These are phyloP conservation scores for Echinarachnius parma DNA, from an alignment of 53 echinoderm and acorn worm genomes.

Conservation along the genomic window DNA sequence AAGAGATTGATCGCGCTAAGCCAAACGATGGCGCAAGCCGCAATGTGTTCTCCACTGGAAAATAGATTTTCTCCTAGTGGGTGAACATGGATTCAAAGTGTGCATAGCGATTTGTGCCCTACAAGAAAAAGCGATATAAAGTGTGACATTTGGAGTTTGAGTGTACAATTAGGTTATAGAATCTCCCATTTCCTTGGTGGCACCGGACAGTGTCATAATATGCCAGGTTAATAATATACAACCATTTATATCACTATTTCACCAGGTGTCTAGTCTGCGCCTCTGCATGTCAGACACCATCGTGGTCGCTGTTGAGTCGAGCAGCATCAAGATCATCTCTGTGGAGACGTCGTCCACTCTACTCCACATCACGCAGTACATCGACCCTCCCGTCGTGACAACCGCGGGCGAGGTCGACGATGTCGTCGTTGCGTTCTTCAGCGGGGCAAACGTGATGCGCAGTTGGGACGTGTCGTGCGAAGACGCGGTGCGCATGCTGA, in stretches of 20 bases:
- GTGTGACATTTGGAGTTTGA: too few relatives aligned
- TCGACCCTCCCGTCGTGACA: slow-evolving; percentile 79
- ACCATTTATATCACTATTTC: neutral
- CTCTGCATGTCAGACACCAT: slow-evolving; percentile 51
- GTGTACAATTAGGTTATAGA: too few relatives aligned
- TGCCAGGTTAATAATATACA: too few relatives aligned
- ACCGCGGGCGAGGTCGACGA: slow-evolving; percentile 64
- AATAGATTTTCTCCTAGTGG: too few relatives aligned
- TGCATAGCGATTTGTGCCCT: too few relatives aligned
- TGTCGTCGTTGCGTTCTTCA: slow-evolving; percentile 82
- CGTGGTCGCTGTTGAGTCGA: slow-evolving; percentile 48
- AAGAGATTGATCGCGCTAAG: too few relatives aligned
- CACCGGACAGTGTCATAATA: too few relatives aligned
- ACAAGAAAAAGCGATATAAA: too few relatives aligned
- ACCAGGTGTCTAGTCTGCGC: slow-evolving; percentile 52
- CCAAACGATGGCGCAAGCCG: too few relatives aligned
- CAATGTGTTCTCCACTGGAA: too few relatives aligned
- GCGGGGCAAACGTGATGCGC: slow-evolving; percentile 81
- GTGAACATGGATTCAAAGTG: too few relatives aligned
- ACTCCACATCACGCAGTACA: slow-evolving; percentile 57
- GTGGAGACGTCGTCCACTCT: slow-evolving; percentile 35
- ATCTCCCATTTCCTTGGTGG: too few relatives aligned
- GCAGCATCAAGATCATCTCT: slow-evolving; percentile 61
- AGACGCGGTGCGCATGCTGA: neutral
- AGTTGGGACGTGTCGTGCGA: slow-evolving; percentile 71